A percentile compares a stretch with the other conserved stretches of the same genome.
These are phyloP conservation scores for Forficula auricularia DNA, from an alignment of 1,140 invertebrate genomes.

Conservation along the genomic window DNA sequence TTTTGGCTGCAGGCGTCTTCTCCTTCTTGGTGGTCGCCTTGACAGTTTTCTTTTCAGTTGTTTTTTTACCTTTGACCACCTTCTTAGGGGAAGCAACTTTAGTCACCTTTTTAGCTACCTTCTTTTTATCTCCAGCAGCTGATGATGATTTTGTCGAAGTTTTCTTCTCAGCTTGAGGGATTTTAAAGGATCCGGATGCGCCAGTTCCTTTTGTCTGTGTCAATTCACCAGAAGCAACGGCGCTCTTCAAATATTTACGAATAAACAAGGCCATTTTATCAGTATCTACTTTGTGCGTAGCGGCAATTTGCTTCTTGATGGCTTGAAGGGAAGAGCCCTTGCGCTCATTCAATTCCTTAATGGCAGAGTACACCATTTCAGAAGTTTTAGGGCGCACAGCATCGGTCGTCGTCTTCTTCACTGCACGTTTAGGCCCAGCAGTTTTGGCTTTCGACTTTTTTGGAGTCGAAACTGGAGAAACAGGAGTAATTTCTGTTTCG, in stretches of 20 bases:
- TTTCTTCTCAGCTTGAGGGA: constrained; percentile 16
- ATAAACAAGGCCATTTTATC: constrained; percentile 26
- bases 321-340: constrained; percentile 35
- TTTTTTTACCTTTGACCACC: too few relatives aligned
- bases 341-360: constrained; percentile 31
- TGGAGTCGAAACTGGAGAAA: too few relatives aligned
- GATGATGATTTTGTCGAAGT: constrained; percentile 9
- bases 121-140: constrained; percentile 8
- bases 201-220: constrained; percentile 29
- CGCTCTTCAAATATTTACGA: constrained; percentile 26
- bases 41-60: constrained; percentile 13
- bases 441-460: too few relatives aligned
- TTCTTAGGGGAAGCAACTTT: not conserved
- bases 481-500: too few relatives aligned
- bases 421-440: too few relatives aligned
- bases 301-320: too few relatives aligned
- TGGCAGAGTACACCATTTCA: too few relatives aligned
- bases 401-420: too few relatives aligned
- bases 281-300: constrained; percentile 29
- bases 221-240: constrained; percentile 22
- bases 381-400: too few relatives aligned
- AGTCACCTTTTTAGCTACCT: constrained; percentile 5
- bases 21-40: constrained; percentile 11
- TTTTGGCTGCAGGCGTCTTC: constrained; percentile 14
- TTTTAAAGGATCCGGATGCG: constrained; percentile 28